Base-by-base conservation (phyloP, 1,140 invertebrate species). In the Drosophila dunni region DNA sequence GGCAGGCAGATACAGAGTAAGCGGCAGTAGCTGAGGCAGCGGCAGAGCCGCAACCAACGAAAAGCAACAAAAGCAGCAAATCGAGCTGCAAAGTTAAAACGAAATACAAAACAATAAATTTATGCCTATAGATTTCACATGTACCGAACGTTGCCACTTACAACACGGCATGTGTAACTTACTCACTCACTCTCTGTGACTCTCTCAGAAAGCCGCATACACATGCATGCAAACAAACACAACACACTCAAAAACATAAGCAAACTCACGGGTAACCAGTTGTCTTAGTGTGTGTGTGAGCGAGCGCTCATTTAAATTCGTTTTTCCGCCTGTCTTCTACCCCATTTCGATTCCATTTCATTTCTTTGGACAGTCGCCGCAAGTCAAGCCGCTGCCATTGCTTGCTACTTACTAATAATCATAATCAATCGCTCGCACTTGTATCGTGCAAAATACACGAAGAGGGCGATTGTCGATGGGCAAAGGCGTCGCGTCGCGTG, bases 381-480 rank as follows among this genome's bases (percentile, higher is more conserved):
- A 78, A 68, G 69, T 67, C 62, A 78, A 84, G 81, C 63, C 78
- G 42, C 67, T 78, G 46, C 67, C 45, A 60, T 33, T 46, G 56
- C 17, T 81, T 83, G 71, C 71, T 78, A 90, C 84, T 81, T 78
- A 90, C 84, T 84, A 89, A 89, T 89, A 89, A 84, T 89, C 85
- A 89, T 90, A 89, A 89, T 90, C 84, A 89, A 89, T 89, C 80
- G 84, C 78, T 79, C 85, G 81, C 84, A 90, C 84, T 89, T 90
- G 85, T 89, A 84, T 88, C 77, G 72, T 74, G 80, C 65, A 62
- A 74, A 79, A 80, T 78, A 74, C 67, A 65, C 60, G 70, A 65
- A 54, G 63, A 34, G 56, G 61, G 48, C 48, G 65, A 7, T 10
- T 51, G 48, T 33, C 48, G 15, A 48, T 61, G 48, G 48, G 44